Conservation (phyloP, 2,797 vertebrate genomes). For the Morus bassanus region DNA sequence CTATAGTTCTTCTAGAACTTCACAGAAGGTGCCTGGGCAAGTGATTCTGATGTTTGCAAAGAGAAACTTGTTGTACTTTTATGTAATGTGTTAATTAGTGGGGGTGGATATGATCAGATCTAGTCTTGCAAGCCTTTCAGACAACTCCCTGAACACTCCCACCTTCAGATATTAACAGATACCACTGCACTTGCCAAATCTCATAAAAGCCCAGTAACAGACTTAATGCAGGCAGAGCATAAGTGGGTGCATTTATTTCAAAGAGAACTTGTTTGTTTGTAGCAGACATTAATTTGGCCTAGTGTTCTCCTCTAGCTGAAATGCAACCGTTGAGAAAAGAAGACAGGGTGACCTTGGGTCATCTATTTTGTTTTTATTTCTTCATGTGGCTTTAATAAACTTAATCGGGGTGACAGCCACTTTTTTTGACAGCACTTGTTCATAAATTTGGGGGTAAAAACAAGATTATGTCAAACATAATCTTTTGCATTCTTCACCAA, state of each 20-base stretch:
- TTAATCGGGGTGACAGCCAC: background rate
- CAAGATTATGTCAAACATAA: background rate
- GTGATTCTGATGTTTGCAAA: slow-evolving; percentile 33
- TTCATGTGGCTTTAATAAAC: background rate
- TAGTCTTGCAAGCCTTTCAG: slow-evolving; percentile 50
- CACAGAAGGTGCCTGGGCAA: slow-evolving; percentile 40
- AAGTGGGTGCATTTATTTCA: background rate
- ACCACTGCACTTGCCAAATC: slow-evolving; percentile 37
- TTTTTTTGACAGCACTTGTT: background rate
- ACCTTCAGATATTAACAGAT: slow-evolving; percentile 59
- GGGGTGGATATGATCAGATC: slow-evolving; percentile 57
- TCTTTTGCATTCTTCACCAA: background rate
- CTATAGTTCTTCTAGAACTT: slow-evolving; percentile 5
- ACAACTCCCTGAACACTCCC: slow-evolving; percentile 58
- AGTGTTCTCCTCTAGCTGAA: background rate
- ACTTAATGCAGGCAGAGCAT: background rate
- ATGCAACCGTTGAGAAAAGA: background rate
- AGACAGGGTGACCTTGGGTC: background rate
- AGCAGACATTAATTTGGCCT: background rate
- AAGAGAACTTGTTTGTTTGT: background rate
- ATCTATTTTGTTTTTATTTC: background rate
- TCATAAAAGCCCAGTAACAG: slow-evolving; percentile 15
- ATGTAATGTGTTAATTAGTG: slow-evolving; percentile 62
- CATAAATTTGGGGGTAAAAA: background rate
- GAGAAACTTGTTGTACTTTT: slow-evolving; percentile 49